Evolutionary conservation across 1,140 invertebrate genomes (phyloP).

Genomic region (Tetraneura akinire): DNA sequence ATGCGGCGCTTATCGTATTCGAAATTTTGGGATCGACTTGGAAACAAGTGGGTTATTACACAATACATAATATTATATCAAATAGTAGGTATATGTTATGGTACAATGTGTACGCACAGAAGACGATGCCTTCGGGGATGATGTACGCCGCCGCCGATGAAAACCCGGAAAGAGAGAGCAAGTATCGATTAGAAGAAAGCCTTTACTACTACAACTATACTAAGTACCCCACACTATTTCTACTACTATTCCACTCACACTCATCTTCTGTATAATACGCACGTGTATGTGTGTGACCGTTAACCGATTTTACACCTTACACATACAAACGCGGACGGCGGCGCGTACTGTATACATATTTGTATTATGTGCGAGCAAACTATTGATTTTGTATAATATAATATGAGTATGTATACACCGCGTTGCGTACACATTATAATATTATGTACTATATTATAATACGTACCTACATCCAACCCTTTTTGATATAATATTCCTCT

Average conservation of each 20-base stretch:
- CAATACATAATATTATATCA: too few relatives aligned
- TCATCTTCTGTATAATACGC: neutral
- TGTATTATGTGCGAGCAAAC: neutral
- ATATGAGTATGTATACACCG: neutral
- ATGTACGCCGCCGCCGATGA: neutral
- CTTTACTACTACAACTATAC: neutral
- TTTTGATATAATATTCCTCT: neutral
- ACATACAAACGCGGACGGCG: constrained; percentile 26
- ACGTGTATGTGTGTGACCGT: constrained; percentile 23
- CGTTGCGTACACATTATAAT: neutral
- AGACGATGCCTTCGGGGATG: neutral
- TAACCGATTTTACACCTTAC: constrained; percentile 40
- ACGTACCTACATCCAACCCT: constrained; percentile 19
- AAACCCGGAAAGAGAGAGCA: neutral
- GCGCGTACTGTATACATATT: too few relatives aligned
- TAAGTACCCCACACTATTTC: neutral
- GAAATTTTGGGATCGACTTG: too few relatives aligned
- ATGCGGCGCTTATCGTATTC: too few relatives aligned
- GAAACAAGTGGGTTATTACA: too few relatives aligned
- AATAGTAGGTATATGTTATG: neutral
- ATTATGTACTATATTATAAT: constrained; percentile 15
- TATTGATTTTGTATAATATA: constrained; percentile 49
- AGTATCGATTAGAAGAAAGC: constrained; percentile 44
- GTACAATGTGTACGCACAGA: neutral
- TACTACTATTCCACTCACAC: constrained; percentile 6